Percentiles rank a stretch among this genome's conserved stretches.
Evolutionary conservation across 2,888 invertebrate species (phyloP).

Genomic region (Anodontia alba): DNA sequence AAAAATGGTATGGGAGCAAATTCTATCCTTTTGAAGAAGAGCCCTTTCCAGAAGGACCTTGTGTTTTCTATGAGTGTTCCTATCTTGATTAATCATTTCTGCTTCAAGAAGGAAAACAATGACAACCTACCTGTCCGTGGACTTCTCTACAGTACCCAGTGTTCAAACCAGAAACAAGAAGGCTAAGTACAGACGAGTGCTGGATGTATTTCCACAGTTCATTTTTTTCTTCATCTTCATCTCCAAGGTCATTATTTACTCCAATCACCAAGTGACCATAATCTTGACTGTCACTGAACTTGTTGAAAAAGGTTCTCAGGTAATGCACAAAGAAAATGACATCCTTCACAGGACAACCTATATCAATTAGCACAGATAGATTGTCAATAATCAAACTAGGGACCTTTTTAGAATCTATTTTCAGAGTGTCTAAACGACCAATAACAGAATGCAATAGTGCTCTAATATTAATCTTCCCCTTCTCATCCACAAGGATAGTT

Average conservation of each 20-base stretch:
- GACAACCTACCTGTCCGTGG: constrained; percentile 81
- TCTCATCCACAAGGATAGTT: not conserved
- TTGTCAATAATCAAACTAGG: constrained; percentile 75
- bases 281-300: not conserved
- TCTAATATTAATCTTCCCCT: not conserved
- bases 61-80: too few relatives aligned
- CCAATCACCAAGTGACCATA: constrained; percentile 59
- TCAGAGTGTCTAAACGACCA: not conserved
- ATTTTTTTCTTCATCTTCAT: constrained; percentile 69
- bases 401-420: not conserved
- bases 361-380: constrained; percentile 65
- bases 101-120: too few relatives aligned
- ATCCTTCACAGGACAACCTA: constrained; percentile 65
- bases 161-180: constrained; percentile 72
- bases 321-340: constrained; percentile 67
- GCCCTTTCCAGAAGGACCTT: too few relatives aligned
- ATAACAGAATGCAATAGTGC: not conserved
- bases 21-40: too few relatives aligned
- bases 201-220: constrained; percentile 66
- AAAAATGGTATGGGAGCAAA: too few relatives aligned
- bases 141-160: constrained; percentile 83
- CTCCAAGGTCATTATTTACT: constrained; percentile 57
- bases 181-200: constrained; percentile 67
- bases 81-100: too few relatives aligned
- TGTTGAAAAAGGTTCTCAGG: constrained; percentile 36